Percentiles rank a stretch among this genome's conserved stretches.
phyloP scores from a whole-genome alignment of 2,113 vertebrate genomes.

The Trogon melanurus region DNA sequence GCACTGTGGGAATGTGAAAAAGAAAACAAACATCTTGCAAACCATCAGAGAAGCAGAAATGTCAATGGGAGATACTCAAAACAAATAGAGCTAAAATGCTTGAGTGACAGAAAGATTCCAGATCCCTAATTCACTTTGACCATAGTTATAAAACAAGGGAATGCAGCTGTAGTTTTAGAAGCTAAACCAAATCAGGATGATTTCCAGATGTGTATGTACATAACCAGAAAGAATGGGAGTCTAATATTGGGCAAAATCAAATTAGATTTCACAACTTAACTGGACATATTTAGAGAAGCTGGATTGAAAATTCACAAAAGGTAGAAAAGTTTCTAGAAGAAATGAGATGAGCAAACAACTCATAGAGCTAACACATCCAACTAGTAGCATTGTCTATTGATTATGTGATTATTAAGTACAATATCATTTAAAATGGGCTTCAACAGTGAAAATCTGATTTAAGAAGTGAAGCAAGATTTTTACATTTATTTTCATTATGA shows the following conservation, averaged over 20 bases:
- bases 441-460: neutral
- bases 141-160: neutral
- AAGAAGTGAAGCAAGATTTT: neutral
- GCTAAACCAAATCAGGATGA: neutral
- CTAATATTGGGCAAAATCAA: neutral
- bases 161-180: slow-evolving; percentile 5
- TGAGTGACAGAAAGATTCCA: neutral
- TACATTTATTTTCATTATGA: neutral
- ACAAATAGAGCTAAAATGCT: slow-evolving; percentile 2
- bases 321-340: neutral
- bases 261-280: neutral
- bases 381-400: neutral
- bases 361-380: neutral
- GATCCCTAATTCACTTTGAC: neutral
- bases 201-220: neutral
- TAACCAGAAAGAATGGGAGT: neutral
- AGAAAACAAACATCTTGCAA: slow-evolving; percentile 8
- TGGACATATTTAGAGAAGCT: neutral
- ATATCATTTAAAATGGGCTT: neutral
- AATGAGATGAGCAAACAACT: neutral
- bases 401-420: neutral
- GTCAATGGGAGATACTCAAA: neutral
- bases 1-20: slow-evolving; percentile 23
- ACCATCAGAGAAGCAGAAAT: neutral
- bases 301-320: neutral